phyloP scores from a whole-genome alignment of 2,113 vertebrate species.

The Falcunculus frontatus region DNA sequence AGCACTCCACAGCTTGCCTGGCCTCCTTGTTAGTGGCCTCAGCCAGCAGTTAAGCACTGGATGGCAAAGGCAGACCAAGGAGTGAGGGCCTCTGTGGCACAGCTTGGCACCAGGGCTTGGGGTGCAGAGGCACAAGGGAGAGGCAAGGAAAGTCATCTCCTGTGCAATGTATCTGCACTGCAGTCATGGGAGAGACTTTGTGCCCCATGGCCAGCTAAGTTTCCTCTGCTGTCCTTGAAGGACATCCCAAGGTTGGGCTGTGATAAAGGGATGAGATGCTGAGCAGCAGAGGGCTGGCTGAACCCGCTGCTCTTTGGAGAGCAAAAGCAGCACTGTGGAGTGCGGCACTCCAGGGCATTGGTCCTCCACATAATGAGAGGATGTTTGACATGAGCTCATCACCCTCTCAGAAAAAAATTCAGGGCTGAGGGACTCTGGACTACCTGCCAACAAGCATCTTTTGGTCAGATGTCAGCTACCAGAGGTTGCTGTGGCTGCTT shows the following conservation, averaged over 20 bases:
- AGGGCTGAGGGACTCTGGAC: not conserved
- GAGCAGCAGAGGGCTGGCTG: not conserved
- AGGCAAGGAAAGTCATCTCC: not conserved
- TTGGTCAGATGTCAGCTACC: not conserved
- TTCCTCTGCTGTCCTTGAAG: not conserved
- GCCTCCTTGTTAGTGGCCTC: not conserved
- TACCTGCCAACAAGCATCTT: not conserved
- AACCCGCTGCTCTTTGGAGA: not conserved
- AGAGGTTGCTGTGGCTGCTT: not conserved
- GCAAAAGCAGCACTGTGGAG: not conserved
- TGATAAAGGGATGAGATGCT: not conserved
- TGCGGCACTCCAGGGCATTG: rapidly evolving
- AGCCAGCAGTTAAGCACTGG: rapidly evolving
- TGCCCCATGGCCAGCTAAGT: rapidly evolving
- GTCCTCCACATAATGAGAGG: not conserved
- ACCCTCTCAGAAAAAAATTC: not conserved
- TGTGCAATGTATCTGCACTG: not conserved
- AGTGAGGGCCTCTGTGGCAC: rapidly evolving
- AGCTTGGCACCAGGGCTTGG: not conserved
- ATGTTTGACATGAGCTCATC: not conserved
- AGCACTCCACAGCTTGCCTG: rapidly evolving
- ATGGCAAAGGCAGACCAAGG: not conserved
- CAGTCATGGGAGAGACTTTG: not conserved
- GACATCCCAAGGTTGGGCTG: not conserved
- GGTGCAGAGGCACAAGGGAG: not conserved